Evolutionary conservation across 2,113 vertebrate genomes (phyloP).

Genomic region (Pandion haliaetus): DNA sequence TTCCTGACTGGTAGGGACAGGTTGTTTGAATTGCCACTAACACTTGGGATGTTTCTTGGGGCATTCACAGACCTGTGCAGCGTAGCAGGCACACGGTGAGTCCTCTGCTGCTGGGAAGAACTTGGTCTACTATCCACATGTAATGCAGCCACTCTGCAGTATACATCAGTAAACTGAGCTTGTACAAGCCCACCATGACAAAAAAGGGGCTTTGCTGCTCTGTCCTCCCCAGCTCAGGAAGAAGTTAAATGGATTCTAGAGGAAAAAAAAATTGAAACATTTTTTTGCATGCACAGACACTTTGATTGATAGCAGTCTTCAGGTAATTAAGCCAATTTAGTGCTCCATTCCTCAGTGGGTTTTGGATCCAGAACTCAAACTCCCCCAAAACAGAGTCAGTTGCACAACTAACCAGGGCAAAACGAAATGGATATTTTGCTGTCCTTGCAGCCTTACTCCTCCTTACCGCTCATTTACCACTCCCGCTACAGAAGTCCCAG

Average conservation of each 20-base stretch:
- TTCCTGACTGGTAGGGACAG: not conserved
- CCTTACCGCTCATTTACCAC: not conserved
- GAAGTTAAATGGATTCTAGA: not conserved
- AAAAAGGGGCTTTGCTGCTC: not conserved
- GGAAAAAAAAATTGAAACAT: not conserved
- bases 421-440: not conserved
- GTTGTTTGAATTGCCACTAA: not conserved
- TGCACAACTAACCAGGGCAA: not conserved
- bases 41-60: not conserved
- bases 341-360: not conserved
- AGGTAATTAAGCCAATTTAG: not conserved
- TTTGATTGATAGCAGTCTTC: not conserved
- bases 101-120: not conserved
- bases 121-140: not conserved
- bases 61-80: not conserved
- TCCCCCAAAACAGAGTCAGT: not conserved
- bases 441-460: not conserved
- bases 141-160: not conserved
- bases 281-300: not conserved
- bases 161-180: not conserved
- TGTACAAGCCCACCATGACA: not conserved
- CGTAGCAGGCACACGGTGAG: fast-evolving
- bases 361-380: not conserved
- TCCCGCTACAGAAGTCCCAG: not conserved
- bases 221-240: not conserved